Evolutionary conservation across 2,797 vertebrate genomes (phyloP), one percentile per base, ranked within the genome.

Genomic region (Cephalopachus bancanus): DNA sequence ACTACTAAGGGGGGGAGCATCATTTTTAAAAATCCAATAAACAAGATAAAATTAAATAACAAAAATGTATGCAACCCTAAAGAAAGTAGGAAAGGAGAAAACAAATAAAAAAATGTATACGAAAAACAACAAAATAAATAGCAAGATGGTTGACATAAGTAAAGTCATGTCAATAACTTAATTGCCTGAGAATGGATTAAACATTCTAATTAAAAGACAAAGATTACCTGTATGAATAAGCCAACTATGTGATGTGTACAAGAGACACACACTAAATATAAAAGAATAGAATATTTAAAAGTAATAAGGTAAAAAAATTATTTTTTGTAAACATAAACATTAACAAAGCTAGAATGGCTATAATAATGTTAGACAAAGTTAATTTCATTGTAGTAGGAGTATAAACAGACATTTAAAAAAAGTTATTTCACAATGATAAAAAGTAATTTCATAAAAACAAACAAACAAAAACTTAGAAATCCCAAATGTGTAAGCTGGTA

Each of bases 11-110:
- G 10, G 17, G 59, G 49, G 3, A 16, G 20, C 1, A 7, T 64
- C 2, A 67, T 72, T 51, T 14, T n/a, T 69, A 78, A 80, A 49
- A 33, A 76, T 1, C 10, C 17, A 93, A 79, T 28, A 78, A 65
- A 62, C 3, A 88, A 84, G 17, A 75, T 44, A 93, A 95, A 75
- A 55, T 30, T 10, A 16, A 95, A 92, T 62, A 85, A 67, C 15
- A 85, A 85, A 33, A 83, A 83, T 76, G 14, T 80, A 53, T 7
- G 28, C 22, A 69, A 62, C 4, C 9, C 44, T 76, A 89, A 84
- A 55, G 51, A 28, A 49, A 9, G 1, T 30, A 88, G 9, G 59
- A 59, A 53, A 83, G 28, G 15, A n/a, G 5, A 37, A 1, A 4
- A 7, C 12, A 65, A 75, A 28, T 2, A 5, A 37, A 49, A 62